Percentiles rank a stretch among this genome's conserved stretches.
phyloP scores from a whole-genome alignment of 2,888 invertebrate genomes.

The Troilus luridus region DNA sequence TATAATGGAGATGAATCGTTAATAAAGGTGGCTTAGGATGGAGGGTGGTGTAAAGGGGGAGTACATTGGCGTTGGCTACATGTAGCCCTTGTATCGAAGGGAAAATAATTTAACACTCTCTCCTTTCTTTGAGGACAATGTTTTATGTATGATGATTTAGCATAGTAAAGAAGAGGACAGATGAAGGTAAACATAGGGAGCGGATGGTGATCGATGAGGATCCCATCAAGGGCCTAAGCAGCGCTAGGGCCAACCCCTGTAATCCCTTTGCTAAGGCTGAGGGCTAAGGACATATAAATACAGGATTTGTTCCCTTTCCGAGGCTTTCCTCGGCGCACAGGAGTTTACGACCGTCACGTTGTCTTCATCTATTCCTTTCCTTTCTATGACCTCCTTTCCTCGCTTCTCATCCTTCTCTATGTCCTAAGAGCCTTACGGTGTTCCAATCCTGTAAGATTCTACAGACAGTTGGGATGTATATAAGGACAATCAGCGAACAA shows the following conservation, averaged over 20 bases:
- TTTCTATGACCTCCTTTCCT: neutral
- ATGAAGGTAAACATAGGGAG: neutral
- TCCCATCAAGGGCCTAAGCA: neutral
- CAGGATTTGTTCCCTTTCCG: conserved; percentile 35
- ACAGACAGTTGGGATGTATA: neutral
- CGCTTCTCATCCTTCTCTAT: neutral
- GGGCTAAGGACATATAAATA: conserved; percentile 31
- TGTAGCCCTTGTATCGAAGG: neutral
- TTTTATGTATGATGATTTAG: conserved; percentile 22
- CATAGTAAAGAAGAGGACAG: neutral
- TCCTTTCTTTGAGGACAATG: neutral
- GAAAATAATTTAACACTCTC: neutral
- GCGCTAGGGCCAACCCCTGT: neutral
- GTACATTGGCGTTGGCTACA: neutral
- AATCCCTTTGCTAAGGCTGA: neutral
- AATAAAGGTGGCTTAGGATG: too few species aligned
- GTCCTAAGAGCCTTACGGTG: neutral
- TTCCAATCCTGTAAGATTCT: neutral
- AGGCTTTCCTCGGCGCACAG: neutral
- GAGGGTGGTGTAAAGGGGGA: neutral
- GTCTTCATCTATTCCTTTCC: neutral
- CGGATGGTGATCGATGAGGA: neutral
- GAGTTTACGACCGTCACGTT: conserved; percentile 1
- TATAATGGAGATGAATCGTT: too few species aligned
- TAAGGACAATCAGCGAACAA: neutral